Percentiles rank a stretch among this genome's conserved stretches.
Evolutionary conservation across 2,113 vertebrate species (phyloP).

Genomic region (Mandrillus leucophaeus): DNA sequence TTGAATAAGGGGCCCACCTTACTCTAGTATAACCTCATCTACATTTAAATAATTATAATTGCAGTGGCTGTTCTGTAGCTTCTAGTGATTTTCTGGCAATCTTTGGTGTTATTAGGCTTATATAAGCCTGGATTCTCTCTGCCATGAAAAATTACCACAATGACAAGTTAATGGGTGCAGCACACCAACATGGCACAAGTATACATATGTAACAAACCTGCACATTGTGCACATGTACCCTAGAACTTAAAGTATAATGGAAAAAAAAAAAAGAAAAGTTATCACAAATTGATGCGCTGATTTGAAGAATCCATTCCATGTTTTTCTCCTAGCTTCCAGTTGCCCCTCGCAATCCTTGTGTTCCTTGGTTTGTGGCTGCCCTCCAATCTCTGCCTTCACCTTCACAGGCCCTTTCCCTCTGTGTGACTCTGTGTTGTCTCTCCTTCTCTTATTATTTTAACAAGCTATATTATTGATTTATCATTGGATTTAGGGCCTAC

Average conservation of each 20-base stretch:
- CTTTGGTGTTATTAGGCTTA: too few relatives aligned
- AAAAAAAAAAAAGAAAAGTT: background rate
- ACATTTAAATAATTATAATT: background rate
- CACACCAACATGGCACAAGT: too few relatives aligned
- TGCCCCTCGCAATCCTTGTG: background rate
- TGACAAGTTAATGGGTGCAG: too few relatives aligned
- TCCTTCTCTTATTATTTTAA: background rate
- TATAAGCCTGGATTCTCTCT: background rate
- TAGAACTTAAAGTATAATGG: too few relatives aligned
- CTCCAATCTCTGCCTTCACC: background rate
- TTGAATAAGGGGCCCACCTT: background rate
- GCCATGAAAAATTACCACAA: background rate
- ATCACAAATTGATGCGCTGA: background rate
- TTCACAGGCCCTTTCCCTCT: background rate
- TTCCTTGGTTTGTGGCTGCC: background rate
- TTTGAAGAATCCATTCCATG: background rate
- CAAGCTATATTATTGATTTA: background rate
- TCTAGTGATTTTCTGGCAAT: too few relatives aligned
- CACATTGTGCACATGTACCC: too few relatives aligned
- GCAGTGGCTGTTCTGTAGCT: background rate
- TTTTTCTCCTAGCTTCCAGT: background rate
- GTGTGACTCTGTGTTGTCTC: background rate
- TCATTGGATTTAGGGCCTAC: background rate
- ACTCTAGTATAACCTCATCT: background rate
- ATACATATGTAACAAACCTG: too few relatives aligned